phyloP scores from a whole-genome alignment of 2,888 invertebrate genomes.

The Gastrophysa polygoni region DNA sequence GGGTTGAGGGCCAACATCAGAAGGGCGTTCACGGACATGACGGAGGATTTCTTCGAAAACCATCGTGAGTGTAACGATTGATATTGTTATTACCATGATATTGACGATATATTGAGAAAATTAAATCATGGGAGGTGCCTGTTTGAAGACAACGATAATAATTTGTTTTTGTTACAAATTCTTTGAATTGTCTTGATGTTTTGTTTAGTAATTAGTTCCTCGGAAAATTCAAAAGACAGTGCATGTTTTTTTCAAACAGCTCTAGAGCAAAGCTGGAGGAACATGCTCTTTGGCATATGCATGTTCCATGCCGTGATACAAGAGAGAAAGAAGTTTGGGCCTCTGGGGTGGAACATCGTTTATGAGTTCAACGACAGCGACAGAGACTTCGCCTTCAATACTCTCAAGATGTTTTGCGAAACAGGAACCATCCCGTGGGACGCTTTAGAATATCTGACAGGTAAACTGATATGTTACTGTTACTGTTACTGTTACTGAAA shows the following conservation, averaged over 20 bases:
- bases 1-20: constrained; percentile 88
- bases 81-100: neutral
- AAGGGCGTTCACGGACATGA: constrained; percentile 79
- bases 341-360: constrained; percentile 89
- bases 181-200: too few species aligned
- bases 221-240: neutral
- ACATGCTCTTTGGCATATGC: constrained; percentile 80
- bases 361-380: constrained; percentile 95
- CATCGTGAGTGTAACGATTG: constrained; percentile 63
- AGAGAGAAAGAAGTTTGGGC: constrained; percentile 91
- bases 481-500: too few species aligned
- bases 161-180: too few species aligned
- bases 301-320: constrained; percentile 95
- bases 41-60: constrained; percentile 79
- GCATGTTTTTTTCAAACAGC: constrained; percentile 52
- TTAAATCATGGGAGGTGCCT: too few species aligned
- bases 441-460: constrained; percentile 86
- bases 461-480: too few species aligned
- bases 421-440: constrained; percentile 81
- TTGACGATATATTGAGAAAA: too few species aligned
- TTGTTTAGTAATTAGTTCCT: too few species aligned
- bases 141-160: too few species aligned
- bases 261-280: constrained; percentile 71
- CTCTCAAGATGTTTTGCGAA: constrained; percentile 83
- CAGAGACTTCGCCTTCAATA: constrained; percentile 85